Evolutionary conservation across 2,113 vertebrate genomes (phyloP).

Genomic region (Microcebus jonahi): DNA sequence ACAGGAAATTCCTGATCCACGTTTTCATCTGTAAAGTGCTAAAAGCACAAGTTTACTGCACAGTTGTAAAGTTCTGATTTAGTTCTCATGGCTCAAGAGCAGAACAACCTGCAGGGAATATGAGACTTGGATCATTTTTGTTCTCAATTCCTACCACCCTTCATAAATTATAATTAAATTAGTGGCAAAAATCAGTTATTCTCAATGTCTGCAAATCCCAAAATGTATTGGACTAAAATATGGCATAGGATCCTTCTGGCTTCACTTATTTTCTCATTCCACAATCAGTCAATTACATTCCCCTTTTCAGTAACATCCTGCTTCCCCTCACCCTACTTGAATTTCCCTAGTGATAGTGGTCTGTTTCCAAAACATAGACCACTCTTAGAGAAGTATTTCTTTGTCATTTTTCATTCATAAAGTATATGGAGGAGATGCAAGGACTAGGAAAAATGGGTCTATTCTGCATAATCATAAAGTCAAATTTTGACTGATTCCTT

Average conservation of each 20-base stretch:
- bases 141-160: background rate
- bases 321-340: background rate
- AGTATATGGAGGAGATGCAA: background rate
- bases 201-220: background rate
- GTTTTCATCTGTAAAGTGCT: background rate
- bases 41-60: background rate
- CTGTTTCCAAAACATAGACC: background rate
- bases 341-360: background rate
- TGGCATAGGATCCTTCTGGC: background rate
- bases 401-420: background rate
- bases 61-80: background rate
- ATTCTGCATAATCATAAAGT: no score
- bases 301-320: background rate
- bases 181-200: background rate
- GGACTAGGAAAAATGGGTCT: background rate
- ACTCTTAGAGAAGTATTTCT: background rate
- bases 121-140: background rate
- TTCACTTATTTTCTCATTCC: background rate
- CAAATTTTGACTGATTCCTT: background rate
- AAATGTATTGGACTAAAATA: background rate
- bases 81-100: background rate
- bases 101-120: background rate
- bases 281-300: background rate
- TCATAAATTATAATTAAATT: constrained; percentile 32
- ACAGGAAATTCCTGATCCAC: background rate